Conservation (phyloP, 2,888 invertebrate species). For the Eristalinus aeneus region DNA sequence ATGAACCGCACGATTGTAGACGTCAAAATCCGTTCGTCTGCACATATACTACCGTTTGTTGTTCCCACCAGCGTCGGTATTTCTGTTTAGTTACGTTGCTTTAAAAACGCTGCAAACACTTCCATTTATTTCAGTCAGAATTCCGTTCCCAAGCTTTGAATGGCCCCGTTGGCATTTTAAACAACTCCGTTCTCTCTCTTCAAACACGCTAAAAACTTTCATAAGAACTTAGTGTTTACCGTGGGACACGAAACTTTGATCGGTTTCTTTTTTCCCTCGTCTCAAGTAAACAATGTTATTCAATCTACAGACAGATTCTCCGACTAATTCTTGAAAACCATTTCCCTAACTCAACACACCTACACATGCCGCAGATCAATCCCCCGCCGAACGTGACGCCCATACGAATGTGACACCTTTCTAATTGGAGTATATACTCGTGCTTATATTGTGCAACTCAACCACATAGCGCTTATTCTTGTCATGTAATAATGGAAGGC, state of each 20-base stretch:
- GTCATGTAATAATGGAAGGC: neutral
- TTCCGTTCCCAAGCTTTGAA: no score
- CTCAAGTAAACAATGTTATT: neutral
- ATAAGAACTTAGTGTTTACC: neutral
- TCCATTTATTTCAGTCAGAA: no score
- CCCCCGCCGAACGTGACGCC: neutral
- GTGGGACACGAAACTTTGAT: neutral
- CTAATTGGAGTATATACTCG: neutral
- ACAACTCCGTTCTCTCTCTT: no score
- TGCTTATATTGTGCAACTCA: neutral
- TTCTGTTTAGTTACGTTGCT: no score
- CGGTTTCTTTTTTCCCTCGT: neutral
- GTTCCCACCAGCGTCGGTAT: no score
- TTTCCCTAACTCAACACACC: neutral
- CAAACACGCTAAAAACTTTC: neutral
- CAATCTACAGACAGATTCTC: neutral
- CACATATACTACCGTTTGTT: no score
- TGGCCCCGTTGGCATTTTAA: no score
- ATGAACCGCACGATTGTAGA: no score
- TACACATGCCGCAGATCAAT: neutral
- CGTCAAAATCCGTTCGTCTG: no score
- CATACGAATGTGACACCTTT: neutral
- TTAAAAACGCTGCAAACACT: no score
- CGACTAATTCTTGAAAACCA: neutral
- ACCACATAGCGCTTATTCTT: neutral